Conservation (phyloP, 2,113 vertebrate genomes). For the Corythoichthys intestinalis region DNA sequence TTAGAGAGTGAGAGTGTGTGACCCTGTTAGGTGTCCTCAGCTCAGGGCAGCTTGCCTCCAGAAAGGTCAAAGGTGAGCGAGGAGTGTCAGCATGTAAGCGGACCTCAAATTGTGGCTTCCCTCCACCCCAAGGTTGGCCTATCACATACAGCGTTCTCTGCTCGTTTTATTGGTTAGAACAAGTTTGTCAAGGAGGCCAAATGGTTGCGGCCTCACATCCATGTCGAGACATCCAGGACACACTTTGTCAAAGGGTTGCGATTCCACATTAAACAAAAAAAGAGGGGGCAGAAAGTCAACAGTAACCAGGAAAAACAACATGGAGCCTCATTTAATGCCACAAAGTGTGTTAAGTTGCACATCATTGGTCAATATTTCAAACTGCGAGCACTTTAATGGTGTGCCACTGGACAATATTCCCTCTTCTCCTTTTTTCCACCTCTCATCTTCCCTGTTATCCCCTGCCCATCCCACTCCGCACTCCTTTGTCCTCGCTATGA, state of each 20-base stretch:
- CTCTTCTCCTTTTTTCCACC: conserved; percentile 48
- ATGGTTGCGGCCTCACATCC: not conserved
- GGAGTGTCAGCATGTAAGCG: conserved; percentile 64
- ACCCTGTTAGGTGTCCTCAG: conserved; percentile 38
- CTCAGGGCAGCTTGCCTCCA: conserved; percentile 54
- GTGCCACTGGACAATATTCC: conserved; percentile 58
- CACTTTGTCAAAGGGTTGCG: conserved; percentile 1
- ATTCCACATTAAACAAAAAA: conserved; percentile 2
- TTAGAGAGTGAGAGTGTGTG: conserved; percentile 16
- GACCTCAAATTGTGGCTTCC: conserved; percentile 53
- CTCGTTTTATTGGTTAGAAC: not conserved
- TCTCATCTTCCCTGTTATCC: conserved; percentile 66
- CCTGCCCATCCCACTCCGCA: conserved; percentile 60
- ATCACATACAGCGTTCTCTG: conserved; percentile 7
- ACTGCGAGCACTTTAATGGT: conserved; percentile 47
- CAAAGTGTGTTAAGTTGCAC: conserved; percentile 31
- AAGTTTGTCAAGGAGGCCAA: not conserved
- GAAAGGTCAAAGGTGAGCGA: conserved; percentile 70
- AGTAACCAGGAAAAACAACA: not conserved
- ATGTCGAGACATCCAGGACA: not conserved
- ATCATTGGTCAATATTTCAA: conserved; percentile 50
- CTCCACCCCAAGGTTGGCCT: conserved; percentile 41
- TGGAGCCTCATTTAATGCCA: not conserved
- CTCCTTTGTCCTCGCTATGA: conserved; percentile 70
- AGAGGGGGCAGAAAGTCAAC: not conserved